Evolutionary conservation across 2,113 vertebrate species (phyloP).

Genomic region (Zosterops lateralis): DNA sequence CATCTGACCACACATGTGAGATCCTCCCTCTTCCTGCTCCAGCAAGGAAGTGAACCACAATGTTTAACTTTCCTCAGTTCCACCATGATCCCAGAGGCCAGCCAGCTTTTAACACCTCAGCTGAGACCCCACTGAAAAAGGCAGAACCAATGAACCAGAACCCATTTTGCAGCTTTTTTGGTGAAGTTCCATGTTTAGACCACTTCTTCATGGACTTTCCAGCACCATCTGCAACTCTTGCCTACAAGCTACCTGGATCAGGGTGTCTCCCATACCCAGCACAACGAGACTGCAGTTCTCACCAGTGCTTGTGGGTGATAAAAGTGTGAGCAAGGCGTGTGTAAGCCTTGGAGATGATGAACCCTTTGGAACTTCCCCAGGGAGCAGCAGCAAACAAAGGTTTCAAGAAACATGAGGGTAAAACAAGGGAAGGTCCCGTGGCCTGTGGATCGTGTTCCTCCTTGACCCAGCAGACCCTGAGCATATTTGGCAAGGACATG

Average conservation of each 20-base stretch:
- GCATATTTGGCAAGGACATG: fast-evolving
- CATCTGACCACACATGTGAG: fast-evolving
- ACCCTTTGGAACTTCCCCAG: not conserved
- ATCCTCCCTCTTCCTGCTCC: not conserved
- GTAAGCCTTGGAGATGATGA: not conserved
- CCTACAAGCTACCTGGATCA: not conserved
- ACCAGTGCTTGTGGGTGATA: not conserved
- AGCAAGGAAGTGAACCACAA: not conserved
- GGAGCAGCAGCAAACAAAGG: constrained; percentile 16
- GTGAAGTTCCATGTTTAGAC: not conserved
- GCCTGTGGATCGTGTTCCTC: not conserved
- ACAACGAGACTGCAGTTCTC: not conserved
- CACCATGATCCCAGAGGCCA: not conserved
- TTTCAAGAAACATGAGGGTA: not conserved
- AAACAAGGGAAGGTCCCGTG: not conserved
- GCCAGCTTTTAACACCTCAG: not conserved
- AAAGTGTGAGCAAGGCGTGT: not conserved
- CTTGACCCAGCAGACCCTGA: not conserved
- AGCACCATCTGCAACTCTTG: not conserved
- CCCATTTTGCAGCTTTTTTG: not conserved
- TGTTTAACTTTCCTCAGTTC: not conserved
- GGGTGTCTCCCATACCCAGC: not conserved
- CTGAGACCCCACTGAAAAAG: not conserved
- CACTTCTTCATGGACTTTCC: not conserved
- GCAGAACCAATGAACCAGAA: not conserved